Evolutionary conservation across 2,113 vertebrate genomes (phyloP).

Genomic region (Hystrix brachyura): DNA sequence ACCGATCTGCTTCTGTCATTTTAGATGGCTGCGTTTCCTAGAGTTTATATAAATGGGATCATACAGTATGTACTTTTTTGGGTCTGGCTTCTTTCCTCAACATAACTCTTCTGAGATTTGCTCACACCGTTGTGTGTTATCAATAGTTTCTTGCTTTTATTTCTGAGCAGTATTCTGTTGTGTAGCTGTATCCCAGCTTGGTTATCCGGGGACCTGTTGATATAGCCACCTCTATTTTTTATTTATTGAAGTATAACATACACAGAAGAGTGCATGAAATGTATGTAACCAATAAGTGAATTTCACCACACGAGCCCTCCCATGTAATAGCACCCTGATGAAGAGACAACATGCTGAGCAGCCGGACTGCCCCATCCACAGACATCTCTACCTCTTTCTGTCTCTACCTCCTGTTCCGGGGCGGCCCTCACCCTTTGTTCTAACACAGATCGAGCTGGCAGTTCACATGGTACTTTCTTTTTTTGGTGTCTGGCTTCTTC

Average conservation of each 20-base stretch:
- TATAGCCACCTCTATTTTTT: neutral
- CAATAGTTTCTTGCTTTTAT: neutral
- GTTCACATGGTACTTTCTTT: neutral
- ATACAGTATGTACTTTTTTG: slow-evolving; percentile 29
- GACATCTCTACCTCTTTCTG: neutral
- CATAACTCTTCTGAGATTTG: slow-evolving; percentile 3
- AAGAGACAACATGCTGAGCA: neutral
- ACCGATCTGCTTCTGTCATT: neutral
- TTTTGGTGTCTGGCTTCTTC: neutral
- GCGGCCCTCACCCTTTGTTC: neutral
- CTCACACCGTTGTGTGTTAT: neutral
- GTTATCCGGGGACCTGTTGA: neutral
- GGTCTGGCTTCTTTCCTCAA: slow-evolving; percentile 48
- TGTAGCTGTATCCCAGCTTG: fast-evolving
- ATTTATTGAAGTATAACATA: fast-evolving
- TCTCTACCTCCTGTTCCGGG: fast-evolving
- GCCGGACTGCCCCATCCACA: neutral
- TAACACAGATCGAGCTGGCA: neutral
- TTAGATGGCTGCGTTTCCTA: neutral
- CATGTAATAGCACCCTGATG: fast-evolving
- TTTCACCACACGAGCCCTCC: fast-evolving
- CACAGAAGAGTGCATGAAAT: fast-evolving
- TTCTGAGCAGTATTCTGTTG: neutral
- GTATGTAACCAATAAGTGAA: fast-evolving
- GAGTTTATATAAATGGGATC: slow-evolving; percentile 40